Conservation (phyloP, 2,888 invertebrate genomes). For the Fabriciana adippe region DNA sequence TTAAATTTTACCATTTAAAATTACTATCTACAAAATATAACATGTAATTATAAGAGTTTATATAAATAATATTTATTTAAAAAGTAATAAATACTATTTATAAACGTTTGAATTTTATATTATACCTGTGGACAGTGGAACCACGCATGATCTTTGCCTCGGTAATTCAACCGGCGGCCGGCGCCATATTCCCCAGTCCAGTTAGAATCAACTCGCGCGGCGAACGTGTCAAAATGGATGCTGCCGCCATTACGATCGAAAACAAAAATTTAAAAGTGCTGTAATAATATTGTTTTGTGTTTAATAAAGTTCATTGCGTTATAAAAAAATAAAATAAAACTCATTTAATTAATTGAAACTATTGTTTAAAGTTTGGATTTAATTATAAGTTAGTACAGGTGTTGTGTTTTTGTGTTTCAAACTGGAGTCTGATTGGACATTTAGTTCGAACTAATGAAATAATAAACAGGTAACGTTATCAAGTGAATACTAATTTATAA, state of each 20-base stretch:
- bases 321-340: slow-evolving; percentile 11
- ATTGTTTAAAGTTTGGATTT: slow-evolving; percentile 32
- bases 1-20: no score
- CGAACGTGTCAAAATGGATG: slow-evolving; percentile 49
- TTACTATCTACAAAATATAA: no score
- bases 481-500: slow-evolving; percentile 17
- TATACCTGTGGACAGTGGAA: slow-evolving; percentile 53
- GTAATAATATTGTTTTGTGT: slow-evolving; percentile 17
- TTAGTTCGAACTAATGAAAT: slow-evolving; percentile 33
- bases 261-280: slow-evolving; percentile 31
- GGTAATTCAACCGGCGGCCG: slow-evolving; percentile 45
- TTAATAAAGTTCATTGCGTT: slow-evolving; percentile 24
- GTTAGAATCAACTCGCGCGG: slow-evolving; percentile 53
- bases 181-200: slow-evolving; percentile 71
- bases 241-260: slow-evolving; percentile 34
- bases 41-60: no score
- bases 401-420: slow-evolving; percentile 47
- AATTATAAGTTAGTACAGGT: slow-evolving; percentile 36
- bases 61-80: no score
- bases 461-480: slow-evolving; percentile 24
- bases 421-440: slow-evolving; percentile 59
- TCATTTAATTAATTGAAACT: slow-evolving; percentile 1
- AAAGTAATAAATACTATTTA: no score
- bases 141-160: slow-evolving; percentile 63
- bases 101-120: slow-evolving; percentile 4